phyloP scores from a whole-genome alignment of 2,113 vertebrate genomes.

The Apodemus speciosus region DNA sequence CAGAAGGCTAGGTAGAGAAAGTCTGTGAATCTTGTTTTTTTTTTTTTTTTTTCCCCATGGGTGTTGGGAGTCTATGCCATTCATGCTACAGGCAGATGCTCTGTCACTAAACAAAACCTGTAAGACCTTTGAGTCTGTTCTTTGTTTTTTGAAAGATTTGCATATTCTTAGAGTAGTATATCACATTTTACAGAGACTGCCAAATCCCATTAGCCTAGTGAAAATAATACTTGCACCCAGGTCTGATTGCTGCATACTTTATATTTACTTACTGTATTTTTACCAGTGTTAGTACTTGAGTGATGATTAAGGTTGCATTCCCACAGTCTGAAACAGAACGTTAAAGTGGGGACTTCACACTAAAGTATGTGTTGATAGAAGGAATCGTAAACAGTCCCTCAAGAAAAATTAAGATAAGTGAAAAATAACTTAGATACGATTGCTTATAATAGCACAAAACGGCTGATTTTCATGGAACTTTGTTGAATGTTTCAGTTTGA shows the following conservation, averaged over 20 bases:
- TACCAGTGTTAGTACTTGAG: neutral
- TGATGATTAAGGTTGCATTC: neutral
- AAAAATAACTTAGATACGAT: constrained; percentile 55
- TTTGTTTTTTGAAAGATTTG: neutral
- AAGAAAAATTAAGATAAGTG: constrained; percentile 40
- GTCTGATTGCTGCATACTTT: neutral
- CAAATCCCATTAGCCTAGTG: constrained; percentile 12
- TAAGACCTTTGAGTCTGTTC: neutral
- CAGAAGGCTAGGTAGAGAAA: neutral
- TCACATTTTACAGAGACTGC: neutral
- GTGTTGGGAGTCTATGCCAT: neutral
- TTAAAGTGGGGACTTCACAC: neutral
- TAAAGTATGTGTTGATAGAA: constrained; percentile 37
- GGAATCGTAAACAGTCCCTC: constrained; percentile 26
- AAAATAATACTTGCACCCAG: neutral
- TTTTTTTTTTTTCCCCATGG: neutral
- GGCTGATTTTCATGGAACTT: constrained; percentile 1
- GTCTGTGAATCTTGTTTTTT: neutral
- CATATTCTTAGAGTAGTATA: neutral
- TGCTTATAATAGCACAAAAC: neutral
- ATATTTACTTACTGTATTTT: neutral
- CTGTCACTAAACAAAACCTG: neutral
- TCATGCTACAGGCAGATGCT: neutral
- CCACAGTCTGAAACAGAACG: neutral
- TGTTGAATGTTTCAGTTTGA: constrained; percentile 25